Base-by-base conservation (phyloP, 2,888 invertebrate genomes). In the Dasypogon diadema region DNA sequence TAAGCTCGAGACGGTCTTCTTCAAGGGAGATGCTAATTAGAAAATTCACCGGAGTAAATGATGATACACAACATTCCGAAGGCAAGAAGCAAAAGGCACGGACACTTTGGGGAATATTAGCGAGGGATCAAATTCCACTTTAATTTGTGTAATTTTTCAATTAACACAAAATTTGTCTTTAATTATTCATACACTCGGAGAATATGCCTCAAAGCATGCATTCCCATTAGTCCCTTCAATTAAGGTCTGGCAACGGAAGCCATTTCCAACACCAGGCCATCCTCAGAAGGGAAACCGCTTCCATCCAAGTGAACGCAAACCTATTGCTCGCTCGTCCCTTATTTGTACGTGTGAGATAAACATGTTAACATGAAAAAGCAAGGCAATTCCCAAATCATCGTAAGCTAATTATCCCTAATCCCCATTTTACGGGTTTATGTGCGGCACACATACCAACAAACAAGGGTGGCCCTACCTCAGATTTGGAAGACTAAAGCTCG, bases 111-210 rank as follows among this genome's bases (percentile, higher is more conserved):
- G 18, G 54, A 55, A 42, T 34, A 55, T 55, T 55, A 72, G 55
- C 54, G 55, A 54, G 65, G 46, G 68, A 75, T 68, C 68, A 60
- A 72, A 77, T 76, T 76, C 55, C 75, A 68, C 72, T 77, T 77
- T 74, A 77, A 76, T 76, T 74, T 74, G 77, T 74, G 74, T 76
- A 77, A 77, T 77, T 77, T 77, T 74, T 76, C 77, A 77, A 77
- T 77, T 77, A 77, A 77, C 77, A 72, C 76, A 76, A 76, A 77
- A 72, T 76, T 77, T 72, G 51, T 74, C 76, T 51, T 77, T 63
- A 60, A 77, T 75, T 76, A 76, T 77, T 77, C 68, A 77, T 58
- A 74, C 37, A 46, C 22, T 30, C 51, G 42, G 56, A 56, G 42
- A 56, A 56, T 73, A 73, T 56, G 22, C 56, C 56, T 56, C 70